Percentiles rank a stretch among this genome's conserved stretches.
phyloP scores from a whole-genome alignment of 2,888 invertebrate genomes.

The Epirrhoe tristata region DNA sequence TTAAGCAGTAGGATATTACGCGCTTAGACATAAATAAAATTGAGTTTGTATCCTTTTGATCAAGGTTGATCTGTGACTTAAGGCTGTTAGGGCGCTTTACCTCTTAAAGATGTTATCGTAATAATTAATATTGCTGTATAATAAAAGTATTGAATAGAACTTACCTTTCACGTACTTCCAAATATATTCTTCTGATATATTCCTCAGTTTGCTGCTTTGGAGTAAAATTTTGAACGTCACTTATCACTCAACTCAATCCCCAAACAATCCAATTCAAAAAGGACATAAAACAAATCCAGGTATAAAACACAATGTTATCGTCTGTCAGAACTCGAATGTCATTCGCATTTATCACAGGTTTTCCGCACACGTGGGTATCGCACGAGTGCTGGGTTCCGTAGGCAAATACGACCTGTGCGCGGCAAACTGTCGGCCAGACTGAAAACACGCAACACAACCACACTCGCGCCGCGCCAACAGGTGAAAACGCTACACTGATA shows the following conservation, averaged over 20 bases:
- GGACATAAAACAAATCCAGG: constrained; percentile 8
- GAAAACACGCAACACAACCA: constrained; percentile 72
- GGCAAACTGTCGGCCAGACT: constrained; percentile 78
- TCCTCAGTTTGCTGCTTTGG: constrained; percentile 77
- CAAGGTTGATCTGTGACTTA: neutral
- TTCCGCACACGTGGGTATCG: constrained; percentile 67
- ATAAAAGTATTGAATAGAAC: too few species aligned
- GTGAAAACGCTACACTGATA: constrained; percentile 81
- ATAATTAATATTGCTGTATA: too few species aligned
- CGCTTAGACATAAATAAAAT: neutral
- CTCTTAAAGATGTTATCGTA: neutral
- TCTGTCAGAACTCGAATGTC: constrained; percentile 61
- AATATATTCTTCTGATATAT: constrained; percentile 76
- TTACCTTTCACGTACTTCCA: constrained; percentile 82
- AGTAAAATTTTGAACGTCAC: constrained; percentile 70
- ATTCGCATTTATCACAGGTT: constrained; percentile 73
- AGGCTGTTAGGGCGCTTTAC: neutral
- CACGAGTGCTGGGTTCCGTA: constrained; percentile 44
- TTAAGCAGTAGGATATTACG: neutral
- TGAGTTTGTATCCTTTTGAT: neutral
- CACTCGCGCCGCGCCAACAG: constrained; percentile 70
- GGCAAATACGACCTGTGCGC: constrained; percentile 75
- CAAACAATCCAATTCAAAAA: constrained; percentile 27
- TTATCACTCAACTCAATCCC: constrained; percentile 68
- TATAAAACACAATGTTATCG: constrained; percentile 66